Base-by-base conservation (phyloP, 2,888 invertebrate species). In the Caenorhabditis macrosperma region DNA sequence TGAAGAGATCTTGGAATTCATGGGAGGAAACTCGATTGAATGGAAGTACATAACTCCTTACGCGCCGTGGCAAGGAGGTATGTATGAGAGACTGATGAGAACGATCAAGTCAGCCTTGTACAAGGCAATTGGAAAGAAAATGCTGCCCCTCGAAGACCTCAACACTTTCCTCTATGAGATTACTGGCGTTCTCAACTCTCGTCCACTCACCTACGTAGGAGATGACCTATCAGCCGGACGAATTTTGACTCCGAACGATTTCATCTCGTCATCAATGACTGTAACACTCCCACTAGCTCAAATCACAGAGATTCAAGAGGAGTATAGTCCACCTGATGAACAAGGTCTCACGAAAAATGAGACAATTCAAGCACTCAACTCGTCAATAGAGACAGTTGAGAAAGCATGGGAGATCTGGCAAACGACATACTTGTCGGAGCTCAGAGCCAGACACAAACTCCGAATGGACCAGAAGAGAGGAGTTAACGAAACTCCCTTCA, bases 11-110 rank as follows among this genome's bases (percentile, higher is more conserved):
- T 15, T 1, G 12, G 38, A 20, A 3, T 12, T n/a, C 1, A 22
- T 15, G n/a, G 7, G n/a, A 24, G 30, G 17, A 10, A 33, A 82
- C 33, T 52, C 52, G 22, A 88, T 88, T 33, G 17, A 74, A 7
- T 89, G 89, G 88, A 81, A 79, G 15, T 92, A 91, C 77, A 92
- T 90, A 61, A 90, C 91, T 5, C 91, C 91, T 4, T 81, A 87
- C 0, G 90, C 91, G 2, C 82, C 91, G 1, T 92, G 92, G 91
- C 91, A 91, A 91, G 91, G 91, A 66, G 91, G 92, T 44, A 91
- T 89, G 84, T 92, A 91, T 87, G 91, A 92, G 80, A 82, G 91
- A 20, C 72, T 92, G 5, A 86, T 91, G 15, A 84, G 90, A 9
- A 59, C 90, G 7, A 41, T 91, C 5, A 92, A 92, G 79, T 68